A percentile compares a stretch with the other conserved stretches of the same genome.
Evolutionary conservation across 2,113 vertebrate genomes (phyloP).

Genomic region (Acanthisitta chloris): DNA sequence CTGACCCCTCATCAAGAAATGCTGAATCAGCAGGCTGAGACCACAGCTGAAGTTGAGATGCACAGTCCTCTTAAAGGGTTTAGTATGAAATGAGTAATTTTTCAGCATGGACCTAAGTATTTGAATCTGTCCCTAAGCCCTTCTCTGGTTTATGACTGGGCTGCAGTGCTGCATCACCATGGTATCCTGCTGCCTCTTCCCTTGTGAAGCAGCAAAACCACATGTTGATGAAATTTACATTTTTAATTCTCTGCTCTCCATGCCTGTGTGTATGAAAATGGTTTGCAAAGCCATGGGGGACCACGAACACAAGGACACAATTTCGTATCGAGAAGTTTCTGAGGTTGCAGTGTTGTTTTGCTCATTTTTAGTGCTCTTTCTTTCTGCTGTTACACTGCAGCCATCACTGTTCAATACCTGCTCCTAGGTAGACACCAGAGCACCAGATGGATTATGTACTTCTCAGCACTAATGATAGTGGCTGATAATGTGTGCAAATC

Average conservation of each 20-base stretch:
- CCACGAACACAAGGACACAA: not conserved
- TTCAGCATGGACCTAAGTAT: not conserved
- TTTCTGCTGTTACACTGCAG: not conserved
- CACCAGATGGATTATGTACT: constrained; percentile 45
- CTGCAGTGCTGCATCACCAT: constrained; percentile 43
- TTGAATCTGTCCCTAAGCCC: not conserved
- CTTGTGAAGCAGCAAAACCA: not conserved
- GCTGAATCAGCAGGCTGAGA: not conserved
- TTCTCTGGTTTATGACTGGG: constrained; percentile 41
- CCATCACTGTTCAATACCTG: constrained; percentile 41
- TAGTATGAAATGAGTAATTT: not conserved
- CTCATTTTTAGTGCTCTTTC: not conserved
- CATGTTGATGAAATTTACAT: constrained; percentile 43
- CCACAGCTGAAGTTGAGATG: not conserved
- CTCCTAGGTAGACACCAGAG: constrained; percentile 49
- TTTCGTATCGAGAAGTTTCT: not conserved
- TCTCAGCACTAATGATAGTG: constrained; percentile 45
- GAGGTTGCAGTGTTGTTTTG: not conserved
- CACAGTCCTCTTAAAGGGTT: not conserved
- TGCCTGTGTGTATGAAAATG: not conserved
- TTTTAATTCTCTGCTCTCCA: constrained; percentile 36
- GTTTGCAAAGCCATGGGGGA: not conserved
- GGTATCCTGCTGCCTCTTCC: constrained; percentile 35
- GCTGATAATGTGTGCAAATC: constrained; percentile 61
- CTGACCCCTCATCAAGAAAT: not conserved